Conservation (phyloP, 2,113 vertebrate species). For the Microcebus ravelobensis region DNA sequence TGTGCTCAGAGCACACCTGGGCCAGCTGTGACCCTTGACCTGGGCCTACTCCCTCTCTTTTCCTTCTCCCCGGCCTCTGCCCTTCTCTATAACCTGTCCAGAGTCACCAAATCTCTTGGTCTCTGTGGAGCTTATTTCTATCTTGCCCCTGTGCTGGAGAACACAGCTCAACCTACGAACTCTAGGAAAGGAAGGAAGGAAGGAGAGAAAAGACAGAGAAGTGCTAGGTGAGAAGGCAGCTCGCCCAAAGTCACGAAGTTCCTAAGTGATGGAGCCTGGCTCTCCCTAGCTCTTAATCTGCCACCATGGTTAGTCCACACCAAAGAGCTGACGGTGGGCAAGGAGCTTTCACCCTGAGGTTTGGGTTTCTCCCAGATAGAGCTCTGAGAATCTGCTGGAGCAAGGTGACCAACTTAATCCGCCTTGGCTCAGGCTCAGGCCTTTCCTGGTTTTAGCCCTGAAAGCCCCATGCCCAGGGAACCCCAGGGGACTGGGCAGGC, state of each 20-base stretch:
- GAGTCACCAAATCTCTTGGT: neutral
- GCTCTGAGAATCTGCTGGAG: neutral
- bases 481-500: neutral
- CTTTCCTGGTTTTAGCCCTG: neutral
- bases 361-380: neutral
- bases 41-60: neutral
- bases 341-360: neutral
- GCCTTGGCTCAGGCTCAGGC: neutral
- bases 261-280: neutral
- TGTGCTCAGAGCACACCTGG: too few relatives aligned
- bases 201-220: neutral
- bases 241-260: neutral
- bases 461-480: neutral
- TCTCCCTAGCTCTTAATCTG: neutral
- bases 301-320: neutral
- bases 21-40: rapidly evolving
- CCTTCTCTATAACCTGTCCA: neutral
- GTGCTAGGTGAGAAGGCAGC: neutral
- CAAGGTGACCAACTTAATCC: neutral
- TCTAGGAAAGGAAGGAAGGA: neutral
- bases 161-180: neutral
- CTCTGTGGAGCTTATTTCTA: neutral
- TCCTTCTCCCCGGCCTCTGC: neutral
- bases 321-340: neutral
- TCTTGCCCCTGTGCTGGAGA: neutral